These are phyloP conservation scores for Nasalis larvatus DNA, from an alignment of 2,113 vertebrate species.

Conservation along the genomic window DNA sequence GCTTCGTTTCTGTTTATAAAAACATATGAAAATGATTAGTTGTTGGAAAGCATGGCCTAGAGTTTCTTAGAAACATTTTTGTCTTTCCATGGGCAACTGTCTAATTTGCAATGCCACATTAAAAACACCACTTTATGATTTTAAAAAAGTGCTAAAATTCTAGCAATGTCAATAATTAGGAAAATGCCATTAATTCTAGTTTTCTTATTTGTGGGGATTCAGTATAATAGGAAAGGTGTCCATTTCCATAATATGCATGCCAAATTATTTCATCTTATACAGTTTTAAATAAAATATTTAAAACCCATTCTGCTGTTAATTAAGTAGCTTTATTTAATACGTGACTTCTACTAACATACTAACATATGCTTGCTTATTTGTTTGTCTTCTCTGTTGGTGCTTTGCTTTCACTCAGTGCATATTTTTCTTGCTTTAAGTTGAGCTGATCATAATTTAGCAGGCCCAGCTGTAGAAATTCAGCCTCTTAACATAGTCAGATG, in stretches of 20 bases:
- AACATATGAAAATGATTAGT: not conserved
- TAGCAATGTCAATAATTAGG: not conserved
- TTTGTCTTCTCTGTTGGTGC: not conserved
- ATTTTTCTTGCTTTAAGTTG: slow-evolving; percentile 41
- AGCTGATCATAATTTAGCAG: slow-evolving; percentile 32
- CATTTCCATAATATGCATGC: not conserved
- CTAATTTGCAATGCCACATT: not conserved
- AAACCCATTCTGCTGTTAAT: not conserved
- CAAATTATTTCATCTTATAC: not conserved
- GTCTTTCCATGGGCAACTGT: not conserved
- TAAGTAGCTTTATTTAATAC: not conserved
- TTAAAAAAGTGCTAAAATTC: slow-evolving; percentile 28
- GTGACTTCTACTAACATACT: not conserved
- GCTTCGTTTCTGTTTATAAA: not conserved
- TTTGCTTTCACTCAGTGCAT: not conserved
- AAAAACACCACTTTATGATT: not conserved
- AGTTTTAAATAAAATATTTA: not conserved
- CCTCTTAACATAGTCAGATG: not conserved
- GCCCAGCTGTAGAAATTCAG: slow-evolving; percentile 20
- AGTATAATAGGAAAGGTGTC: not conserved
- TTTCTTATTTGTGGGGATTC: not conserved
- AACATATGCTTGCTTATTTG: not conserved
- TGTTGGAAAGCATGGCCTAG: not conserved
- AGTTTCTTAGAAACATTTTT: not conserved
- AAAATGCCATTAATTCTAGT: not conserved